Evolutionary conservation across 2,113 vertebrate genomes (phyloP).

Genomic region (Colaptes auratus): DNA sequence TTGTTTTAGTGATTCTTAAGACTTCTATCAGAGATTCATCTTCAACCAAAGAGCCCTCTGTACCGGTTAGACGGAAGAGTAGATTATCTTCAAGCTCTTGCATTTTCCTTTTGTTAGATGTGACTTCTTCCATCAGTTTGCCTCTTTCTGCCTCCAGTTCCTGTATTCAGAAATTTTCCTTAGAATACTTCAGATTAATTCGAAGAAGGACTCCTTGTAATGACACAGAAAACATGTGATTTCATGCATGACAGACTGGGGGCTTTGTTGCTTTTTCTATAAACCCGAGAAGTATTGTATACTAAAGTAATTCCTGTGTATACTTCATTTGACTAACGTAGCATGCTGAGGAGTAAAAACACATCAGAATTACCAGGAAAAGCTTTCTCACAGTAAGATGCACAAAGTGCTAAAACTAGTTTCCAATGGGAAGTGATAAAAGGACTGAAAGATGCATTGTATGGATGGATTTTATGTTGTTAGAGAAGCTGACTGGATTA

Average conservation of each 20-base stretch:
- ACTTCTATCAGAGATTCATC: conserved; percentile 85
- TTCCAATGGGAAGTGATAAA: neutral
- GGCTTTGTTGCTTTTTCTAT: neutral
- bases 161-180: conserved; percentile 51
- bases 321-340: neutral
- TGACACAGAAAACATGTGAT: neutral
- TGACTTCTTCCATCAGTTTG: conserved; percentile 84
- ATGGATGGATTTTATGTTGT: neutral
- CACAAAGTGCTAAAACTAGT: neutral
- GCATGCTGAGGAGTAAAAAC: neutral
- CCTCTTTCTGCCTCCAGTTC: conserved; percentile 86
- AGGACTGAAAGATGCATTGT: neutral
- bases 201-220: neutral
- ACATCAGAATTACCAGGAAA: neutral
- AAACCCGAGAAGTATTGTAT: neutral
- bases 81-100: conserved; percentile 86
- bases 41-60: conserved; percentile 84
- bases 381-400: neutral
- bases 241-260: neutral
- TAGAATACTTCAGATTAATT: neutral
- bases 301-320: neutral
- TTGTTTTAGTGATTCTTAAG: conserved; percentile 81
- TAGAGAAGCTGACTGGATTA: neutral
- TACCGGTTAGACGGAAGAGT: conserved; percentile 82
- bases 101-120: conserved; percentile 85